These are phyloP conservation scores for Rhinolophus ferrumequinum DNA, from an alignment of 2,113 vertebrate species.

Conservation along the genomic window DNA sequence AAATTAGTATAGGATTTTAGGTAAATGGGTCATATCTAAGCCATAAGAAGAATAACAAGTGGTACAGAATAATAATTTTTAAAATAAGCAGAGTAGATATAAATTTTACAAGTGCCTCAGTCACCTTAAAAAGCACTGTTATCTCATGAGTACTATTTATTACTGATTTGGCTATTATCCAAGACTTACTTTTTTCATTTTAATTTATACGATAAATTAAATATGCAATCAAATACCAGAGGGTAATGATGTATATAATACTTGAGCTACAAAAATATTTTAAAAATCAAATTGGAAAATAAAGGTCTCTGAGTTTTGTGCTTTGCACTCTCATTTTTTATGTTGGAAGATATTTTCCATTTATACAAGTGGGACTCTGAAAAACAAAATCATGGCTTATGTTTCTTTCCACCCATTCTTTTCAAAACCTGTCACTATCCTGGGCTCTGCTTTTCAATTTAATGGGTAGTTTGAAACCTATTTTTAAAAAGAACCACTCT, in stretches of 20 bases:
- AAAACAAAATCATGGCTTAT: slow-evolving; percentile 62
- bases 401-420: slow-evolving; percentile 62
- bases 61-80: neutral
- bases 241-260: neutral
- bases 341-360: slow-evolving; percentile 58
- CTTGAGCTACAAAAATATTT: neutral
- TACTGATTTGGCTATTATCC: neutral
- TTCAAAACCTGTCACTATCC: slow-evolving; percentile 69
- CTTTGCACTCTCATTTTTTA: slow-evolving; percentile 11
- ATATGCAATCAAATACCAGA: neutral
- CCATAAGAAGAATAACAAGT: neutral
- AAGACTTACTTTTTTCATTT: neutral
- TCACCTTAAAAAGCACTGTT: neutral
- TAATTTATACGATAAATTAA: neutral
- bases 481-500: slow-evolving; percentile 64
- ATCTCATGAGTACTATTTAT: neutral
- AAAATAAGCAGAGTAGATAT: neutral
- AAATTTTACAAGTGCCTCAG: neutral
- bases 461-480: slow-evolving; percentile 61
- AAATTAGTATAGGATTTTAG: neutral
- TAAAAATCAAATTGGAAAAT: neutral
- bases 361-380: slow-evolving; percentile 29
- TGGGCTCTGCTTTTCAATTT: slow-evolving; percentile 53
- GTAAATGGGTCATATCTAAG: neutral
- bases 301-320: neutral